Conservation (phyloP, 2,113 vertebrate species). For the Lethenteron reissneri region DNA sequence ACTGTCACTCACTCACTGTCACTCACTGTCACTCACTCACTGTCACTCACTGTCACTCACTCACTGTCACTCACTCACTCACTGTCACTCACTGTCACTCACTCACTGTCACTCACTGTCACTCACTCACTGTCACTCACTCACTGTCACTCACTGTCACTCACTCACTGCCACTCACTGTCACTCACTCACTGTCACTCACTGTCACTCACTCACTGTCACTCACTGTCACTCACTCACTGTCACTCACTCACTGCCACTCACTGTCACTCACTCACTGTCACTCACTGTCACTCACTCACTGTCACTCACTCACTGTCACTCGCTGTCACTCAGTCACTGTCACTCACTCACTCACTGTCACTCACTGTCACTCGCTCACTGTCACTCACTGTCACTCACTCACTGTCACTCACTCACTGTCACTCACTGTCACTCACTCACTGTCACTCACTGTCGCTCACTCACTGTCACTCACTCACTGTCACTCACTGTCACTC, state of each 20-base stretch:
- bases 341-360: background rate
- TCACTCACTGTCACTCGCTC: constrained; percentile 1
- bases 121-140: background rate
- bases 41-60: background rate
- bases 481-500: no score
- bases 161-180: background rate
- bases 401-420: no score
- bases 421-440: no score
- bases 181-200: background rate
- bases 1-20: constrained; percentile 1
- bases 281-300: background rate
- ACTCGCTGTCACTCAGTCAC: background rate
- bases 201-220: background rate
- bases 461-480: no score
- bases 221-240: background rate
- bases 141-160: background rate
- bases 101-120: background rate
- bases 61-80: background rate
- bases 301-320: background rate
- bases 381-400: background rate
- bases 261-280: background rate
- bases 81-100: constrained; percentile 2
- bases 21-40: background rate
- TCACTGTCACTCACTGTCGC: no score
- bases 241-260: background rate